Conservation (phyloP, 2,113 vertebrate species). For the Hypomesus transpacificus region DNA sequence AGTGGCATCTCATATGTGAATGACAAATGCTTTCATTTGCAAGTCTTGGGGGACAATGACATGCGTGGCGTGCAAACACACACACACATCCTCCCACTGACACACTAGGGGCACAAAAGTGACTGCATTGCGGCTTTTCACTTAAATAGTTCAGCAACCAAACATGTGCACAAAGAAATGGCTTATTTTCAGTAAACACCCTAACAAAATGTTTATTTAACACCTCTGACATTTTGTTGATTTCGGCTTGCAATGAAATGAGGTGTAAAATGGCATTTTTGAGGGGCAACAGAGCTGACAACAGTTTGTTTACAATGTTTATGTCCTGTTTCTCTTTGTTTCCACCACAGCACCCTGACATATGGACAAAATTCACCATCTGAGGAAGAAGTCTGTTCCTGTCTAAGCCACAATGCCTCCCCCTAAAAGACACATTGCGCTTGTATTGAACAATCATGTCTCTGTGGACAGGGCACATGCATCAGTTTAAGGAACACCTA, state of each 20-base stretch:
- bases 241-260: not conserved
- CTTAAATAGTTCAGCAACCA: not conserved
- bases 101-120: not conserved
- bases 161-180: not conserved
- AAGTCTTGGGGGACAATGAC: slow-evolving; percentile 5
- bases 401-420: slow-evolving; percentile 13
- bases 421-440: not conserved
- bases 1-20: slow-evolving; percentile 28
- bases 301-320: not conserved
- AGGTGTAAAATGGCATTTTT: not conserved
- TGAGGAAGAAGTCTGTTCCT: slow-evolving; percentile 29
- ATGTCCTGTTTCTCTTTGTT: slow-evolving; percentile 31
- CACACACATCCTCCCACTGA: not conserved
- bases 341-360: slow-evolving; percentile 46
- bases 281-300: not conserved
- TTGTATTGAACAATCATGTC: not conserved
- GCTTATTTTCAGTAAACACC: not conserved
- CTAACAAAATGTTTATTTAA: not conserved
- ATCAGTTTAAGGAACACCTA: slow-evolving; percentile 28
- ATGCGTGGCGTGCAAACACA: not conserved
- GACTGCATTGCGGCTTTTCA: not conserved
- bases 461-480: slow-evolving; percentile 33
- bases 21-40: slow-evolving; percentile 35
- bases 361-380: slow-evolving; percentile 35
- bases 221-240: not conserved